These are phyloP conservation scores for Montipora capricornis DNA, from an alignment of 64 coral and sea anemone species.

Conservation along the genomic window DNA sequence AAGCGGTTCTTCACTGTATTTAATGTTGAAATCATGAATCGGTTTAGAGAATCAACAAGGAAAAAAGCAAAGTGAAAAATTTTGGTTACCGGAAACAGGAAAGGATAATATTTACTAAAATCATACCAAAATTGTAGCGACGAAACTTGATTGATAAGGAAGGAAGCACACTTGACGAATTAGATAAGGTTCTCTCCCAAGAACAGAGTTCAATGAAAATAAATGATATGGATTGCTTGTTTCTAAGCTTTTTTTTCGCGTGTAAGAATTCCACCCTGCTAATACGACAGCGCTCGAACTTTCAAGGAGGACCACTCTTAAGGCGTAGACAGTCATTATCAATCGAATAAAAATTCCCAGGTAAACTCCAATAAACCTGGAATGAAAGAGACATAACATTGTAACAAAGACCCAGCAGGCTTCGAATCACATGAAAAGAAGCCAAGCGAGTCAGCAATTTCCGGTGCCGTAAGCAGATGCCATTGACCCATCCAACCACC, in stretches of 20 bases:
- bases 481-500: not conserved
- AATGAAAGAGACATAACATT: not conserved
- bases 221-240: not conserved
- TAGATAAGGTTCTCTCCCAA: not conserved
- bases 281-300: not conserved
- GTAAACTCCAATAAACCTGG: constrained; percentile 11
- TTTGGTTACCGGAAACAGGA: constrained; percentile 46
- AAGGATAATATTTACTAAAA: constrained; percentile 35
- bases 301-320: not conserved
- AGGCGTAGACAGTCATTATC: constrained; percentile 13
- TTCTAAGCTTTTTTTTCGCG: constrained; percentile 16
- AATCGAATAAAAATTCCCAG: constrained; percentile 10
- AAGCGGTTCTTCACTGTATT: not conserved
- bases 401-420: not conserved
- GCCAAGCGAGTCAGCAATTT: constrained; percentile 29
- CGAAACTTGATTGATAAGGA: constrained; percentile 2
- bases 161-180: constrained; percentile 6
- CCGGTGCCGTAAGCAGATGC: constrained; percentile 19
- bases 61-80: not conserved
- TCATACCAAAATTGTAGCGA: constrained; percentile 54
- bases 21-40: not conserved
- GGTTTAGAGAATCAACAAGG: not conserved
- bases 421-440: constrained; percentile 14
- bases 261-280: constrained; percentile 22
- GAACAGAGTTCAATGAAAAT: not conserved